Conservation (phyloP, 2,797 vertebrate species). For the Bradypodion ventrale region DNA sequence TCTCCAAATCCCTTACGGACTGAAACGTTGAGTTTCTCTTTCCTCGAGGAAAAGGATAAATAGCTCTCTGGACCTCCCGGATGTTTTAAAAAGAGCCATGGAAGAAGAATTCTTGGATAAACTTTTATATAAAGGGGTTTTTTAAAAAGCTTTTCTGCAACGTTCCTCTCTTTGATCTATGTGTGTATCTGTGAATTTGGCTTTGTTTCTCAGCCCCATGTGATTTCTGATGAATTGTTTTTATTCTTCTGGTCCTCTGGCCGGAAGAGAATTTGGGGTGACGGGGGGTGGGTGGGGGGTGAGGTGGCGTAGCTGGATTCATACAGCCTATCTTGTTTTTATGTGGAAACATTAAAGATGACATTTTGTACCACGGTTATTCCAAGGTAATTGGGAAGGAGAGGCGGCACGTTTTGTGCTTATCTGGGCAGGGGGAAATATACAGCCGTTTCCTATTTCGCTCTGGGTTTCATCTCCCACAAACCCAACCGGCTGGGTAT, state of each 20-base stretch:
- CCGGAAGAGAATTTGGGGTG: neutral
- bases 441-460: too few relatives aligned
- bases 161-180: too few relatives aligned
- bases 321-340: neutral
- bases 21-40: rapidly evolving
- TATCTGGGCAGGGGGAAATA: too few relatives aligned
- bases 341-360: slow-evolving; percentile 32
- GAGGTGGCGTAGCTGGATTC: neutral
- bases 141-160: neutral
- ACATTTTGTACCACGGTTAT: slow-evolving; percentile 4
- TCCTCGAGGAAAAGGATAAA: neutral
- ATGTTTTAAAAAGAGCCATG: neutral
- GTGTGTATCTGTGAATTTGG: neutral
- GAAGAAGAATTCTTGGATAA: neutral
- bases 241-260: neutral
- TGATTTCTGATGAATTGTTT: neutral
- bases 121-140: neutral
- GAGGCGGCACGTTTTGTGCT: too few relatives aligned
- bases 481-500: too few relatives aligned
- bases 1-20: neutral
- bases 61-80: neutral
- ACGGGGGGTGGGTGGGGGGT: too few relatives aligned
- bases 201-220: neutral
- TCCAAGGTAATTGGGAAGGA: neutral
- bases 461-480: too few relatives aligned